Evolutionary conservation across 2,888 invertebrate species (phyloP).

Genomic region (Hydropsyche betteni): DNA sequence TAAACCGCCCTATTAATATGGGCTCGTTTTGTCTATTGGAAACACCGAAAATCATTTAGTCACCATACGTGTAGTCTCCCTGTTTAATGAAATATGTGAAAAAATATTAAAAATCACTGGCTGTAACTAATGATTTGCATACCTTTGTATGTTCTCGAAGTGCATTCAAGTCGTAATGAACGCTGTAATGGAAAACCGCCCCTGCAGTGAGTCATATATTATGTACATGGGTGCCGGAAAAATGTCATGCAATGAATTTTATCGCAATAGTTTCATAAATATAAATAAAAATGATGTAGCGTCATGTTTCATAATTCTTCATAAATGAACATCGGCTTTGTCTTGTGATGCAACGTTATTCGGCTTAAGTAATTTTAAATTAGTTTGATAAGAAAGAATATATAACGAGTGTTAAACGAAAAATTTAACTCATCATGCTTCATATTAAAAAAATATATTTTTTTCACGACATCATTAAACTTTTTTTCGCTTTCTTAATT

Average conservation of each 20-base stretch:
- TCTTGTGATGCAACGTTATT: too few relatives aligned
- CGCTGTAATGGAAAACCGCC: slow-evolving; percentile 13
- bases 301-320: background rate
- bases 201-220: background rate
- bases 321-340: too few relatives aligned
- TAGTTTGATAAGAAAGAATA: too few relatives aligned
- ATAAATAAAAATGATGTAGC: background rate
- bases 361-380: too few relatives aligned
- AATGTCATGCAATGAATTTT: background rate
- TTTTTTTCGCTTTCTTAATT: too few relatives aligned
- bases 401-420: too few relatives aligned
- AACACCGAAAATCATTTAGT: too few relatives aligned
- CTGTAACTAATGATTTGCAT: background rate
- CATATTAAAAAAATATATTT: too few relatives aligned
- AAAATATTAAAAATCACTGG: slow-evolving; percentile 1
- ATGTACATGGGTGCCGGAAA: background rate
- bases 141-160: slow-evolving; percentile 4
- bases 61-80: too few relatives aligned
- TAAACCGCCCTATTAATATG: background rate
- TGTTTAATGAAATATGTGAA: background rate
- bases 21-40: background rate
- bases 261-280: background rate
- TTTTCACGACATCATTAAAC: too few relatives aligned
- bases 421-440: too few relatives aligned
- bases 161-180: slow-evolving; percentile 22